These are phyloP conservation scores for Geococcyx californianus DNA, from an alignment of 2,113 vertebrate genomes.

Conservation along the genomic window DNA sequence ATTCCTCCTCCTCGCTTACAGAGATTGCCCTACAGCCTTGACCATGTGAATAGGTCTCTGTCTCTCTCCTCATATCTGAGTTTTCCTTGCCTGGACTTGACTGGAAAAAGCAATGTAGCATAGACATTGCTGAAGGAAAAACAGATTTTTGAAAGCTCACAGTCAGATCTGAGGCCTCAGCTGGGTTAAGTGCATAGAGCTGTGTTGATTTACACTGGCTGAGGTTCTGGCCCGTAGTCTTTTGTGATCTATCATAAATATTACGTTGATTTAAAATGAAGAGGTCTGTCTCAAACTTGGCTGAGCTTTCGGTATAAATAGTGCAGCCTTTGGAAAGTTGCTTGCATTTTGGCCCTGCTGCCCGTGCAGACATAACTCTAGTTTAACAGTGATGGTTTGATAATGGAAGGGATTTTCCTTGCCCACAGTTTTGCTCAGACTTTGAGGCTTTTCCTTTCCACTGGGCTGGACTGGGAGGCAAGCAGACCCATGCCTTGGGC, in stretches of 20 bases:
- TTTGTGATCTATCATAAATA: neutral
- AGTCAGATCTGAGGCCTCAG: neutral
- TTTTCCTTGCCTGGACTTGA: neutral
- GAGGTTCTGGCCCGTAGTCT: neutral
- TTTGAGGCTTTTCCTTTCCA: neutral
- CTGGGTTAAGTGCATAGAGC: neutral
- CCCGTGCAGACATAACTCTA: neutral
- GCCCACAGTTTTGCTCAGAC: neutral
- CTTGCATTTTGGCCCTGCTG: neutral
- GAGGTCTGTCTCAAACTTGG: neutral
- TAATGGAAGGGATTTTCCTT: neutral
- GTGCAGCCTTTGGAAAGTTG: neutral
- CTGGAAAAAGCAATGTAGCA: neutral
- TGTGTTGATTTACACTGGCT: neutral
- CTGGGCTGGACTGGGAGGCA: neutral
- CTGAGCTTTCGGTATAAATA: neutral
- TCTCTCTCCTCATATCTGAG: rapidly evolving
- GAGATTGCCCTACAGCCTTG: neutral
- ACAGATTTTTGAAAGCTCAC: neutral
- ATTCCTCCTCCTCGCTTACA: neutral
- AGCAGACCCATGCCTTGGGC: neutral
- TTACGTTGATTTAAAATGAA: neutral
- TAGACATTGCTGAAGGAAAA: neutral
- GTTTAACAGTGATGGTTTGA: neutral
- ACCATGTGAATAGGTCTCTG: neutral